These are phyloP conservation scores for Tupaia chinensis DNA, from an alignment of 2,113 vertebrate genomes.

Conservation along the genomic window DNA sequence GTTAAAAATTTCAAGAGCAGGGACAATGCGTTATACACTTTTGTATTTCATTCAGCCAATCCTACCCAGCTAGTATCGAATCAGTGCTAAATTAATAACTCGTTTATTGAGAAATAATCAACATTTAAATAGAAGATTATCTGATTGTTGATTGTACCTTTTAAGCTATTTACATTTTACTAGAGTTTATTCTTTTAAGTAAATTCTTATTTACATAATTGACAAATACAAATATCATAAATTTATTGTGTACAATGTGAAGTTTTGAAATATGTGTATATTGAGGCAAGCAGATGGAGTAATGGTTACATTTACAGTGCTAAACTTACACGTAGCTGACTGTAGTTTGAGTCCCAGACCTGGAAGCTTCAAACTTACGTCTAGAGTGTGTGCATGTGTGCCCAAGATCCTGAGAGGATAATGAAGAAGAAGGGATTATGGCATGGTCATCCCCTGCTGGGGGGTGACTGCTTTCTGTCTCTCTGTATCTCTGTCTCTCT, in stretches of 20 bases:
- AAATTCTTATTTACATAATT: not conserved
- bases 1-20: constrained; percentile 10
- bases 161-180: constrained; percentile 8
- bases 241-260: not conserved
- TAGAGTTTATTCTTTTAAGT: not conserved
- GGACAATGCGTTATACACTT: not conserved
- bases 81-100: constrained; percentile 28
- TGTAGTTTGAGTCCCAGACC: too few relatives aligned
- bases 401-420: too few relatives aligned
- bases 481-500: too few relatives aligned
- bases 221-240: not conserved
- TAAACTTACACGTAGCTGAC: too few relatives aligned
- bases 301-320: too few relatives aligned
- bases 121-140: constrained; percentile 41
- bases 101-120: constrained; percentile 47
- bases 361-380: too few relatives aligned
- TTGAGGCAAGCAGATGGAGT: too few relatives aligned
- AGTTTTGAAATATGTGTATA: not conserved
- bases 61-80: not conserved
- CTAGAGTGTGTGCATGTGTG: too few relatives aligned
- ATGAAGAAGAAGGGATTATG: too few relatives aligned
- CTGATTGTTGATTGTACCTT: not conserved
- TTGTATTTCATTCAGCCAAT: not conserved
- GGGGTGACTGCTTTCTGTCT: too few relatives aligned
- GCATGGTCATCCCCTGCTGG: too few relatives aligned